Evolutionary conservation across 2,888 invertebrate genomes (phyloP), one percentile per base, ranked within the genome.

Genomic region (Phymatocera aterrima): DNA sequence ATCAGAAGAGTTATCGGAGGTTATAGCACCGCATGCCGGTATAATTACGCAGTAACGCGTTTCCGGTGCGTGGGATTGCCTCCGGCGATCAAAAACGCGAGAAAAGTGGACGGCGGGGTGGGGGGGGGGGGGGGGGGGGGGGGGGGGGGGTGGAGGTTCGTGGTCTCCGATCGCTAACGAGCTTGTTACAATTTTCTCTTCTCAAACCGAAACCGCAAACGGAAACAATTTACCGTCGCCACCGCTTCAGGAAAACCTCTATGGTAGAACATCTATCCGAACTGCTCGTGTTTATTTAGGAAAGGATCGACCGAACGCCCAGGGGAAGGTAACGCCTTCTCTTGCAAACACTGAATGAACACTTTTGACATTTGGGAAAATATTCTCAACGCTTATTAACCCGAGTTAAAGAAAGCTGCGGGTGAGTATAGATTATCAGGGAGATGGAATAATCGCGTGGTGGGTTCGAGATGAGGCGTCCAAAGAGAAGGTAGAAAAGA

Each of bases 171-270:
- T 72, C 51, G 51, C 72, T 72, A 72, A 72, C 72, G 72, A 72
- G 72, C 51, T 18, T 18, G 34, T 43, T 51, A 24, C 51, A 24
- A n/a, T 40, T 68, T 68, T 18, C 61, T 37, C 34, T 61, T 61
- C 34, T 46, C 68, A 24, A 46, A 15, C 15, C 28, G 21, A 21
- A n/a, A 28, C 12, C 43, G 24, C 46, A 43, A 51, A 51, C 31
- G 31, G 18, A 72, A 72, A 72, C 72, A 72, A 51, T 72, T 72
- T 72, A 51, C 31, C 72, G 72, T 72, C 5, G 21, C 48, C 48
- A 51, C 51, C 51, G 5, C 72, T 34, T 28, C 12, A 68, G 46
- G 68, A 46, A 4, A 28, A 21, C 15, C 40, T 68, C 72, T 10
- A 31, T 48, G 72, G 72, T 72, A 48, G 51, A 72, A 72, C 72